A percentile compares a stretch with the other conserved stretches of the same genome.
Conservation (phyloP, 1,140 invertebrate genomes). For the Papilio dardanus region DNA sequence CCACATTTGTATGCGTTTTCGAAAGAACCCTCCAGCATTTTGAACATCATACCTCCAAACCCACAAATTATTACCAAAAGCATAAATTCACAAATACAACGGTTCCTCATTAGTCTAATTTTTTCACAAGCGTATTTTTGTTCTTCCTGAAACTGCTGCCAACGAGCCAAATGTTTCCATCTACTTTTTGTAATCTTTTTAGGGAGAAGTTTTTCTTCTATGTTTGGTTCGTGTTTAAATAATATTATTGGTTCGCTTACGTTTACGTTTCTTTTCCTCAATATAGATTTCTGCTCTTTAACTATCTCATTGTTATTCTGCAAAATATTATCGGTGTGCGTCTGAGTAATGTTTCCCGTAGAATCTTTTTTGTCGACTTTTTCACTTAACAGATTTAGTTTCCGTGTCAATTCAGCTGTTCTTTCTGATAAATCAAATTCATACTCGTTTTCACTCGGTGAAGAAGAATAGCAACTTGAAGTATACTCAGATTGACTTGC, state of each 20-base stretch:
- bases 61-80: slow-evolving; percentile 88
- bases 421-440: slow-evolving; percentile 79
- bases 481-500: slow-evolving; percentile 81
- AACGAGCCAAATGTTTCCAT: slow-evolving; percentile 80
- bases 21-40: slow-evolving; percentile 90
- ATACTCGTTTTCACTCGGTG: slow-evolving; percentile 80
- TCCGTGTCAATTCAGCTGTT: slow-evolving; percentile 75
- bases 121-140: slow-evolving; percentile 82
- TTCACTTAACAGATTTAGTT: slow-evolving; percentile 71
- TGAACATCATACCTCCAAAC: slow-evolving; percentile 90
- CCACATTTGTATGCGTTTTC: slow-evolving; percentile 94
- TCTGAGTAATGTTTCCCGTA: slow-evolving; percentile 53
- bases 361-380: slow-evolving; percentile 62
- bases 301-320: slow-evolving; percentile 38
- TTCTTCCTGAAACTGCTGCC: slow-evolving; percentile 84
- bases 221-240: slow-evolving; percentile 46
- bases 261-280: slow-evolving; percentile 64
- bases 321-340: slow-evolving; percentile 29
- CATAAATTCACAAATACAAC: slow-evolving; percentile 86
- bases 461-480: slow-evolving; percentile 79
- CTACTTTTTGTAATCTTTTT: slow-evolving; percentile 53
- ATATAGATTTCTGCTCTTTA: slow-evolving; percentile 50
- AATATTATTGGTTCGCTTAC: slow-evolving; percentile 20
- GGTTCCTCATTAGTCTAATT: slow-evolving; percentile 84
- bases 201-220: slow-evolving; percentile 49